Base-by-base conservation (phyloP, 64 coral and sea anemone species). In the Porites australiensis region DNA sequence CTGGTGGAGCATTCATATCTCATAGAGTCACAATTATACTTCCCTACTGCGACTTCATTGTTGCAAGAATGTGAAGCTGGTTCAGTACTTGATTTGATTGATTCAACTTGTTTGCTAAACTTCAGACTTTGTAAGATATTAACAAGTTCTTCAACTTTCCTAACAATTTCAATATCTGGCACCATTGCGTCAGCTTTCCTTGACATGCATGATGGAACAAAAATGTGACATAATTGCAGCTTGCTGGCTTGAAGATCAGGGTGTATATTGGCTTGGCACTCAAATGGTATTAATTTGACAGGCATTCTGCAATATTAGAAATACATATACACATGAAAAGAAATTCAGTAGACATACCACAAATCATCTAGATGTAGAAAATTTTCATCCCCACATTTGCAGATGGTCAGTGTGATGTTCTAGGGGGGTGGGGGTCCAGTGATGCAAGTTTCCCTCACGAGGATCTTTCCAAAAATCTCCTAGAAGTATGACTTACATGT, bases 151-250 rank as follows among this genome's bases (percentile, higher is more conserved):
- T 51, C 20, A 49, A 23, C 61, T 51, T 84, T 84, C 22, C 4
- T 16, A 21, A 18, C 10, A 84, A 84, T 15, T 21, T 84, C 81
- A 20, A 21, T 84, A 0, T 69, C 43, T 84, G 81, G 66, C 81
- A 37, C 27, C 27, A 61, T 68, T 5, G 18, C 10, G 5, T 51
- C n/a, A 22, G 44, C 19, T 27, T 64, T 65, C 7, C 37, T 83
- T 84, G 44, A 20, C 21, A 18, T 67, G 11, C 2, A 68, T 68
- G 81, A 84, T 67, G 45, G 62, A 84, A 44, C 43, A 63, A 68
- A 84, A 18, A 68, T 15, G 5, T 68, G 7, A 68, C 19, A 84
- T 21, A 37, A 68, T 84, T 84, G 59, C 51, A 68, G 81, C 2
- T 19, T 55, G 53, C 53, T 55, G 53, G 53, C 10, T 5, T 55